phyloP scores from a whole-genome alignment of 1,140 invertebrate genomes.

The Drosophila ficusphila region DNA sequence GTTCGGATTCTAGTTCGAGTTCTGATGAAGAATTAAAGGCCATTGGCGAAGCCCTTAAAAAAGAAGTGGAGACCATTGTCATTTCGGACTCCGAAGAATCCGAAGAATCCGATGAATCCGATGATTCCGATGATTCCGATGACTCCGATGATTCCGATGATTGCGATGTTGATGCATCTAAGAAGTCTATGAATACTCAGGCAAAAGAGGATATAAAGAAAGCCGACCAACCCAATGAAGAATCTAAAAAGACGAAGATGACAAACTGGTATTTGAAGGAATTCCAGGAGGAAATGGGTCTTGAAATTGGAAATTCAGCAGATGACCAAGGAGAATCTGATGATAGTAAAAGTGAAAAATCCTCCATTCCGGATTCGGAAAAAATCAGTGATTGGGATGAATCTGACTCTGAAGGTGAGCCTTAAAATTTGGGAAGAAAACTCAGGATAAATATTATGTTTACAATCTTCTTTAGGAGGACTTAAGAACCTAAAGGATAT shows the following conservation, averaged over 20 bases:
- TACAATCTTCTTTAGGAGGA: not conserved
- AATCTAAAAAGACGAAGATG: not conserved
- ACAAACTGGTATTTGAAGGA: slow-evolving; percentile 8
- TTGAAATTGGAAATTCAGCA: not conserved
- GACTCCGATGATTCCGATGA: not conserved
- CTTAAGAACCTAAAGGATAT: not conserved
- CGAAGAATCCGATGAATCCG: too few species aligned
- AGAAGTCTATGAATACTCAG: not conserved
- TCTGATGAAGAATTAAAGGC: not conserved
- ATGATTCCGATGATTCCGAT: too few species aligned
- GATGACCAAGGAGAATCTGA: not conserved
- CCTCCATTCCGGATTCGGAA: not conserved
- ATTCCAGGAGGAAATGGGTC: not conserved
- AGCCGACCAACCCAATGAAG: not conserved
- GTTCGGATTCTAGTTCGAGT: too few species aligned
- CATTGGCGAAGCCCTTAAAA: not conserved
- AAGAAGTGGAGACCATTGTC: not conserved
- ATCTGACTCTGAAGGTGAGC: not conserved
- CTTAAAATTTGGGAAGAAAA: not conserved
- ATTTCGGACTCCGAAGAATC: too few species aligned
- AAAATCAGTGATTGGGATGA: not conserved
- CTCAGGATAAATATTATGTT: not conserved
- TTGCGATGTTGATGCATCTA: not conserved
- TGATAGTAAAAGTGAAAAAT: not conserved
- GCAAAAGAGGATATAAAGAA: not conserved